Conservation (phyloP, 2,797 vertebrate genomes). For the Gobionotothen gibberifrons region DNA sequence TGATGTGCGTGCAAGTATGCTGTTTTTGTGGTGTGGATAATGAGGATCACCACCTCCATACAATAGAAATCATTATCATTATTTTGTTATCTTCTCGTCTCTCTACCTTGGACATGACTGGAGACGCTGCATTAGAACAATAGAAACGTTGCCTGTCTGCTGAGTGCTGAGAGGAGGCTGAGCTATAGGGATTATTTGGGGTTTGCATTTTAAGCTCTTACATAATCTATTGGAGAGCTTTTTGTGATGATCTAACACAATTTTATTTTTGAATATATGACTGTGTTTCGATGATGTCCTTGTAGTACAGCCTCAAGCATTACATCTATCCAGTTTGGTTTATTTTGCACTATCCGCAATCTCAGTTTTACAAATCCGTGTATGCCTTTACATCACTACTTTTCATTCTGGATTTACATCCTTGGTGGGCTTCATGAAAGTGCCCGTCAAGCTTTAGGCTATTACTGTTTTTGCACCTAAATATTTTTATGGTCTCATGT, state of each 20-base stretch:
- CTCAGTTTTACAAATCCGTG: conserved; percentile 10
- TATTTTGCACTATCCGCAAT: conserved; percentile 4
- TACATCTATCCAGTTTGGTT: conserved; percentile 9
- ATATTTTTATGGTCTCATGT: conserved; percentile 30
- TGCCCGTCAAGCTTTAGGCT: conserved; percentile 9
- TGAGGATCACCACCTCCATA: conserved; percentile 32
- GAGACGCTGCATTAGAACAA: conserved; percentile 34
- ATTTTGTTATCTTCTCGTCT: conserved; percentile 18
- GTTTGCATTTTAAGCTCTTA: conserved; percentile 52
- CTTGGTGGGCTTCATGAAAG: neutral
- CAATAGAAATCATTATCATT: conserved; percentile 13
- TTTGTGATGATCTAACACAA: conserved; percentile 37
- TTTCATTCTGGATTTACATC: conserved; percentile 12
- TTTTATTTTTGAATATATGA: conserved; percentile 13
- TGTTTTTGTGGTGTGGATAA: conserved; percentile 3
- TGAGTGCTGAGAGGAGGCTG: conserved; percentile 45
- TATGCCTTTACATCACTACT: neutral
- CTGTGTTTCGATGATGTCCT: conserved; percentile 1
- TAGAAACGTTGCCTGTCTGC: conserved; percentile 37
- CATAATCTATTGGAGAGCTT: conserved; percentile 46
- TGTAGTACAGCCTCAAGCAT: conserved; percentile 10
- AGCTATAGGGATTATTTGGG: conserved; percentile 44
- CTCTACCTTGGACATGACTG: conserved; percentile 26
- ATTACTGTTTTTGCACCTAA: conserved; percentile 12
- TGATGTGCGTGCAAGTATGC: conserved; percentile 10